Evolutionary conservation across 2,888 invertebrate genomes (phyloP), one percentile per base, ranked within the genome.

Genomic region (Falcaria lacertinaria): DNA sequence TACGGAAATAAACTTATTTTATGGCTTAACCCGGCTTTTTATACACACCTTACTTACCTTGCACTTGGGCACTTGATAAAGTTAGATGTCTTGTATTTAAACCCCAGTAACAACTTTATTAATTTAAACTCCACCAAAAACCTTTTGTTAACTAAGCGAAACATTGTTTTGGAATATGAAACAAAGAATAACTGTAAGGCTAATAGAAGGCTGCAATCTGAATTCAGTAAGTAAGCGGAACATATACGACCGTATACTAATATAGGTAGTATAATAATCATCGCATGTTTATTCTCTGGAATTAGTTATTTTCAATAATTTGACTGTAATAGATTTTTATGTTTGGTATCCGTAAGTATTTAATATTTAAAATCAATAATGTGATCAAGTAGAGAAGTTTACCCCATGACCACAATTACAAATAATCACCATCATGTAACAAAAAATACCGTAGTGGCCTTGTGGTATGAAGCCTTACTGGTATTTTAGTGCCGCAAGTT

Each of bases 1-100:
- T 80, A 80, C 71, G 72, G 52, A 76, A 87, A 85, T 83, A 85
- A 83, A 84, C 73, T 79, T 85, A 84, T 85, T 86, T 87, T 84
- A 59, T 67, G 73, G 84, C 83, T 83, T 83, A 73, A 42, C 46
- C 28, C 34, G 48, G 40, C 46, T 52, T 36, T 19, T 35, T 35
- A 11, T 28, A 28, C 28, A 28, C 11, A 3, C 11, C 11, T 28
- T 11, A 11, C 28, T 11, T 22, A 28, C 11, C 28, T 11, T 28
- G 28, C 28, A 28, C 28, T n/a, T n/a, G 11, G 3, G 28, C 28
- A 28, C 28, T 28, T 28, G 11, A 28, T 28, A 14, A 37, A 11
- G 14, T 25, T 22, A 2, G 17, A n/a, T 36, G 13, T 19, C 5
- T 16, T 19, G 6, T n/a, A n/a, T n/a, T n/a, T n/a, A n/a, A n/a